A percentile compares a stretch with the other conserved stretches of the same genome.
These are phyloP conservation scores for Meriones unguiculatus DNA, from an alignment of 2,113 vertebrate species.

Conservation along the genomic window DNA sequence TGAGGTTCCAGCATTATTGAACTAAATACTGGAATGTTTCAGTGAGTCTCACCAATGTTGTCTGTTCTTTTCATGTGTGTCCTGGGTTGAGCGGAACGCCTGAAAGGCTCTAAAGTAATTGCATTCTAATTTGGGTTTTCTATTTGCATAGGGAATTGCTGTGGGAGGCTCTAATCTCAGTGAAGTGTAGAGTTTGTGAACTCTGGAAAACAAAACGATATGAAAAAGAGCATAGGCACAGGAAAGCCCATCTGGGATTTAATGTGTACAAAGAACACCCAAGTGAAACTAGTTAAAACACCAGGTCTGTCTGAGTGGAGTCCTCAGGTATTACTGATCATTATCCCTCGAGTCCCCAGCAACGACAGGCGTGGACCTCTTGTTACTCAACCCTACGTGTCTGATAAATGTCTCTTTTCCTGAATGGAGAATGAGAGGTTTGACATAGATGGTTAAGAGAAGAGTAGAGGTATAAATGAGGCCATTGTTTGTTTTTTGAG, in stretches of 20 bases:
- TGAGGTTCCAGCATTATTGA: conserved; percentile 17
- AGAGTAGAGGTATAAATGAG: background rate
- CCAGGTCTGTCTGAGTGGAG: background rate
- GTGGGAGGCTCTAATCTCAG: background rate
- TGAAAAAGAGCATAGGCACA: background rate
- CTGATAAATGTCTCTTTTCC: background rate
- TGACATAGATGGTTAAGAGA: background rate
- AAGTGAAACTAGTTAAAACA: conserved; percentile 3
- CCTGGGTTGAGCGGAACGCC: background rate
- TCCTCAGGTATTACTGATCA: background rate
- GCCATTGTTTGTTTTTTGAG: background rate
- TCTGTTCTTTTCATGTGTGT: background rate
- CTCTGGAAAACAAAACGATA: background rate
- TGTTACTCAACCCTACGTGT: background rate
- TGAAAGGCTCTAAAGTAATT: background rate
- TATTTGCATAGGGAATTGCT: conserved; percentile 26
- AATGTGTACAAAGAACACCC: background rate
- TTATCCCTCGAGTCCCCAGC: background rate
- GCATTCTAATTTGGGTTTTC: background rate
- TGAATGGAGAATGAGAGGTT: background rate
- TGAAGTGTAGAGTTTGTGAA: background rate
- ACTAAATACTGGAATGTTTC: background rate
- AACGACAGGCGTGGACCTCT: background rate
- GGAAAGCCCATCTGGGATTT: conserved; percentile 36
- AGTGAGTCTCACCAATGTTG: background rate